Evolutionary conservation across 2,888 invertebrate genomes (phyloP).

Genomic region (Orthonevra nobilis): DNA sequence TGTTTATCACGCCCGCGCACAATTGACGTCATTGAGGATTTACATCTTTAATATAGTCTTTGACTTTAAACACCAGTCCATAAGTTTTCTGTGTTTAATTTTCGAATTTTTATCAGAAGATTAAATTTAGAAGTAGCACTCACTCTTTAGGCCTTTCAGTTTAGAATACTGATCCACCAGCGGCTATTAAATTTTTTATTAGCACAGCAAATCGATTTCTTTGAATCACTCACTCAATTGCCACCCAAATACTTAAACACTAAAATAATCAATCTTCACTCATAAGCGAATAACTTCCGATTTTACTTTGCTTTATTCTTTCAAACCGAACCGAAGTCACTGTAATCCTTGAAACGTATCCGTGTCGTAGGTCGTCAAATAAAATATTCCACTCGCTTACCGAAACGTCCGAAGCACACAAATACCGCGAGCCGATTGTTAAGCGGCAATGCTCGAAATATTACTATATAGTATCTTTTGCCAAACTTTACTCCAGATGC

Average conservation of each 20-base stretch:
- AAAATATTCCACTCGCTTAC: neutral
- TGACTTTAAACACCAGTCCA: too few species aligned
- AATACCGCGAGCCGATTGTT: conserved; percentile 54
- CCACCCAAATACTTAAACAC: neutral
- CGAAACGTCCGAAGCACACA: conserved; percentile 40
- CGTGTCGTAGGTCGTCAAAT: too few species aligned
- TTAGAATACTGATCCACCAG: too few species aligned
- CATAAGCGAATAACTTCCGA: neutral
- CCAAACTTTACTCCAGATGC: conserved; percentile 32
- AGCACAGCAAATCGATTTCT: neutral
- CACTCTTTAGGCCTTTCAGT: too few species aligned
- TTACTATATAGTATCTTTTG: conserved; percentile 35
- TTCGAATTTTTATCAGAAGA: too few species aligned
- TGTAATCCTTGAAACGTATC: conserved; percentile 18
- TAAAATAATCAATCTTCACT: too few species aligned
- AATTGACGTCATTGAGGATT: too few species aligned
- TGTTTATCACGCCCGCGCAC: too few species aligned
- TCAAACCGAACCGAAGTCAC: conserved; percentile 16
- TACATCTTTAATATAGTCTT: too few species aligned
- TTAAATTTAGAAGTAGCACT: too few species aligned
- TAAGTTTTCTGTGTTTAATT: too few species aligned
- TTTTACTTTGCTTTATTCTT: neutral
- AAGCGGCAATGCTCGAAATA: conserved; percentile 42
- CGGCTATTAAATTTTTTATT: too few species aligned
- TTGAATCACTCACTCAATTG: conserved; percentile 34